A percentile compares a stretch with the other conserved stretches of the same genome.
phyloP scores from a whole-genome alignment of 2,888 invertebrate genomes.

The Meghimatium bilineatum region DNA sequence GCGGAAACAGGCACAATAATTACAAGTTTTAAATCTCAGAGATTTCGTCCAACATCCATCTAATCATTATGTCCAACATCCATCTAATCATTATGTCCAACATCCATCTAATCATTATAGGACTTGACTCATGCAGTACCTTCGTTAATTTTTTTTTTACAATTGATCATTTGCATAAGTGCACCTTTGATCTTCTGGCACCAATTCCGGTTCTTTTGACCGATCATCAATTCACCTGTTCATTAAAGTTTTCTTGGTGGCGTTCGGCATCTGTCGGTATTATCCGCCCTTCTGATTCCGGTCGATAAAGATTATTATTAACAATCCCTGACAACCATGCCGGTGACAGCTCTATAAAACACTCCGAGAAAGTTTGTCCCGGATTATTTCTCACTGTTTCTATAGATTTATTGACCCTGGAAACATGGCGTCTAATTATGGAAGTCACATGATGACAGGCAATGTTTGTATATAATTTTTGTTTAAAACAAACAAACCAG shows the following conservation, averaged over 20 bases:
- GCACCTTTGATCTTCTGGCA: slow-evolving; percentile 31
- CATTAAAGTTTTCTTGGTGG: slow-evolving; percentile 24
- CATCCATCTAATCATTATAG: too few species aligned
- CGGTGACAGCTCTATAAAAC: slow-evolving; percentile 22
- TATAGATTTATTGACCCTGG: slow-evolving; percentile 35
- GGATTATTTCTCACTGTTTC: slow-evolving; percentile 36
- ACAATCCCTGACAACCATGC: not conserved
- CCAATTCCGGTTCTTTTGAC: not conserved
- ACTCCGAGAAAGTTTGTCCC: slow-evolving; percentile 1
- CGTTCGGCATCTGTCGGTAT: slow-evolving; percentile 10
- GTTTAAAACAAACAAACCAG: too few species aligned
- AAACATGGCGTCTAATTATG: not conserved
- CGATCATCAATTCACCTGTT: slow-evolving; percentile 15
- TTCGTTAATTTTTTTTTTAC: not conserved
- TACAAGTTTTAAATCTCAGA: too few species aligned
- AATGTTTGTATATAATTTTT: too few species aligned
- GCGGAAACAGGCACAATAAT: too few species aligned
- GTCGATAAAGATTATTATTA: slow-evolving; percentile 38
- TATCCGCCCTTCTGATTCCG: not conserved
- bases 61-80: too few species aligned
- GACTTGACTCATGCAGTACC: not conserved
- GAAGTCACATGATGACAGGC: too few species aligned
- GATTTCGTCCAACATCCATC: too few species aligned
- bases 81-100: too few species aligned
- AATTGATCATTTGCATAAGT: slow-evolving; percentile 28